Evolutionary conservation across 2,888 invertebrate species (phyloP), one percentile per base, ranked within the genome.

Genomic region (Lasius platythorax): DNA sequence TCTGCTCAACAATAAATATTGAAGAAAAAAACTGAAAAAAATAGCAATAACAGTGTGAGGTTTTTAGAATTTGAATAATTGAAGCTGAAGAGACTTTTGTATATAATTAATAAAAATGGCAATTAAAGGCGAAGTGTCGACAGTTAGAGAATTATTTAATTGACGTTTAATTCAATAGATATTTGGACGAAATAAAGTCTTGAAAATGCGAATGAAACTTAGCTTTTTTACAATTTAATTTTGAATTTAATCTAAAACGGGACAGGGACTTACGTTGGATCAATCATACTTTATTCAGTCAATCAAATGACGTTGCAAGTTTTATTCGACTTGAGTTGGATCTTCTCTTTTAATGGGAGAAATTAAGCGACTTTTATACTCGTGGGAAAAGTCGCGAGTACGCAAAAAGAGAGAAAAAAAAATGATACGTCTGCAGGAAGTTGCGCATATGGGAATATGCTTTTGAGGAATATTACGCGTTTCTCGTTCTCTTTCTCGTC

Each of bases 361-460:
- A 72, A 46, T 12, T 61, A 46, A 61, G n/a, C 12, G 28, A 46
- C 46, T 72, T 72, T 72, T 46, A 72, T n/a, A 72, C 23, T 28
- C 46, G 72, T 79, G 72, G 18, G 72, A 79, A 79, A 61, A 46
- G 11, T 43, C 8, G 46, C 33, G 33, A 50, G 70, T 66, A 61
- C 18, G 18, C 30, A 43, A 43, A 46, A 15, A 74, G 11, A 18
- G 23, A 23, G 23, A 23, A 23, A 23, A 23, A 23, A 67, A 64
- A 75, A 61, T 40, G 5, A 50, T n/a, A 50, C 9, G 30, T 37
- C 61, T 50, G 72, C 72, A 79, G 61, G 61, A 79, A 79, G 28
- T 79, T 79, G 28, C 72, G 72, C 61, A 61, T 37, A 37, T 79
- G 79, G 72, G 79, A 79, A 72, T 46, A 37, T 43, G 40, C 67